A percentile compares a stretch with the other conserved stretches of the same genome.
Conservation (phyloP, 2,888 invertebrate species). For the Philonicus albiceps region DNA sequence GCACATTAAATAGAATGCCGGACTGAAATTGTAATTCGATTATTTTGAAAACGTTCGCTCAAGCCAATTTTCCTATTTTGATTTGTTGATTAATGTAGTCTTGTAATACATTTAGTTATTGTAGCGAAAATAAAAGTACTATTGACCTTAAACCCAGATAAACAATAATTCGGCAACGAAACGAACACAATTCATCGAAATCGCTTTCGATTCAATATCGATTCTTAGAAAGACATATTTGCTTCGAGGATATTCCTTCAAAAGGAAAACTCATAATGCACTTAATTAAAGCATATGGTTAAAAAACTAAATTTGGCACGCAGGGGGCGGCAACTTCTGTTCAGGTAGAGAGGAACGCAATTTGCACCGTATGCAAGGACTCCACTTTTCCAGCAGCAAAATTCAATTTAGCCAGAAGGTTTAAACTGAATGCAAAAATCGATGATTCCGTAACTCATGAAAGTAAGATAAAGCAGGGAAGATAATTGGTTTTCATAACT, state of each 20-base stretch:
- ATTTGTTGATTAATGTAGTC: neutral
- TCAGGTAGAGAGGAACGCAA: neutral
- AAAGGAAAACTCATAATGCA: neutral
- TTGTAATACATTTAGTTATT: neutral
- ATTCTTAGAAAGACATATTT: neutral
- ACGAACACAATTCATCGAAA: neutral
- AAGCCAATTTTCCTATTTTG: neutral
- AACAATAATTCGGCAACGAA: neutral
- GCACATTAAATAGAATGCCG: neutral
- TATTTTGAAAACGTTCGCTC: neutral
- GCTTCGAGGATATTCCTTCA: neutral
- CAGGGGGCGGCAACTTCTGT: neutral
- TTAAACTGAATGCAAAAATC: conserved; percentile 31
- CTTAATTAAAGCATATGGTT: neutral
- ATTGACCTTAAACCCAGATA: neutral
- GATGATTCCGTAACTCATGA: conserved; percentile 37
- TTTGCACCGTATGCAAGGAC: neutral
- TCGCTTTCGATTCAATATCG: neutral
- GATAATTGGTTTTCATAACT: conserved; percentile 49
- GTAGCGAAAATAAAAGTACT: neutral
- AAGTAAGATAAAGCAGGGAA: conserved; percentile 35
- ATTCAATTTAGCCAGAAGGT: conserved; percentile 46
- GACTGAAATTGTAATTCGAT: neutral
- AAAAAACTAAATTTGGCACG: neutral
- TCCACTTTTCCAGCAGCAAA: neutral